Base-by-base conservation (phyloP, 2,888 invertebrate genomes). In the Acleris laterana region DNA sequence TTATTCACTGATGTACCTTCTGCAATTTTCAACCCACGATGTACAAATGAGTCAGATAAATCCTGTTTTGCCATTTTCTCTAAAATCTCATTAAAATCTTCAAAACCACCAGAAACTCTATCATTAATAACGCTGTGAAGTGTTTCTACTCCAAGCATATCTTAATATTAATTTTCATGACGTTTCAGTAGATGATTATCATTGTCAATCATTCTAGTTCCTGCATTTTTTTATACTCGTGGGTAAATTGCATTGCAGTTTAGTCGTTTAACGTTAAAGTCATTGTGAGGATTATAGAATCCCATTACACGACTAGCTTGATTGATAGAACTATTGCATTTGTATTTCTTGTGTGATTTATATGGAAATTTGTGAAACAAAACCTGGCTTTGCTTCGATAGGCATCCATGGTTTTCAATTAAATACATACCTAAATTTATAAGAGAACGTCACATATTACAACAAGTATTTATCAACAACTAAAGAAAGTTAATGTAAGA, bases 1-100 rank as follows among this genome's bases (percentile, higher is more conserved):
- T 87, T 88, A 89, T 89, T 88, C 87, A 83, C 81, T 81, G 82
- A 81, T 81, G 82, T 74, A 76, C 80, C 75, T 74, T 83, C 82
- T 81, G 80, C 80, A 77, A 69, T 70, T 70, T 70, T 69, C 69
- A 63, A 69, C 63, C 62, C 68, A 67, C 55, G 50, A 64, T 49
- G 48, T 62, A 60, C 61, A 69, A 71, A 75, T 81, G 77, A 78
- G 71, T 78, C 77, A 69, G 65, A 62, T 55, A 17, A 62, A 62
- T 42, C 51, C 46, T 48, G 32, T 50, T 62, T 56, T 55, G 9
- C 53, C 11, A 5, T 13, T 55, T 32, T 44, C 13, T n/a, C 17
- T 7, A 2, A 46, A n/a, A 46, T 46, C n/a, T 46, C 17, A 46
- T 16, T 46, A 17, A 17, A n/a, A 1, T 38, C 11, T 38, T 3